Evolutionary conservation across 2,797 vertebrate genomes (phyloP).

Genomic region (Argya squamiceps): DNA sequence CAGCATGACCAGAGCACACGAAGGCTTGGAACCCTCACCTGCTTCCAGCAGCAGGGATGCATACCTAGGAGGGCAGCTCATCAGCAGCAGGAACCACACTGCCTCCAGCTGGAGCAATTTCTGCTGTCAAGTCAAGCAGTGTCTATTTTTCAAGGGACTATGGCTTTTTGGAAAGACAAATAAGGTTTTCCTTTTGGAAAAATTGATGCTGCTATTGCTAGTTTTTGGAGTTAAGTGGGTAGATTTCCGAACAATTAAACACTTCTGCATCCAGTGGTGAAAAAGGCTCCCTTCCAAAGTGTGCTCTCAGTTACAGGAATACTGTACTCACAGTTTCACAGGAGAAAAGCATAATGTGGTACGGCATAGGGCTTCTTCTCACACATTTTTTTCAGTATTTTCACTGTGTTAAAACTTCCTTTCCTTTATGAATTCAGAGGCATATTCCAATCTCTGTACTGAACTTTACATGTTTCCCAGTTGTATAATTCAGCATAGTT

Average conservation of each 20-base stretch:
- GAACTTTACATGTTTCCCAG: background rate
- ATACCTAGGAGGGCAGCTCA: background rate
- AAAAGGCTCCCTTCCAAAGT: background rate
- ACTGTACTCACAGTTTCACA: background rate
- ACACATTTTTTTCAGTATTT: background rate
- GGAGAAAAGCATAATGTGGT: background rate
- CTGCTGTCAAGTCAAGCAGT: background rate
- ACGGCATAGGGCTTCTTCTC: background rate
- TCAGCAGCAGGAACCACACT: background rate
- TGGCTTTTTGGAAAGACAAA: background rate
- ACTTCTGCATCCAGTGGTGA: background rate
- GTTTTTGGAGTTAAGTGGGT: background rate
- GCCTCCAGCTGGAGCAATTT: background rate
- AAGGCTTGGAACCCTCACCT: background rate
- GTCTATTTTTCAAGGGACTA: background rate
- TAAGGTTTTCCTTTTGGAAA: background rate
- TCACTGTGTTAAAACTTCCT: background rate
- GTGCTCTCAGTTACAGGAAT: background rate
- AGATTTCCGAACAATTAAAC: background rate
- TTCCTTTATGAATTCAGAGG: background rate
- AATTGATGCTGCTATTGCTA: background rate
- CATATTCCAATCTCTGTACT: background rate
- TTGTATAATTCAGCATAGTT: accelerated
- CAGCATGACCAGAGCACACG: background rate
- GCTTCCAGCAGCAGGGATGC: background rate